Base-by-base conservation (phyloP, 2,797 vertebrate species). In the Apodemus agrarius region DNA sequence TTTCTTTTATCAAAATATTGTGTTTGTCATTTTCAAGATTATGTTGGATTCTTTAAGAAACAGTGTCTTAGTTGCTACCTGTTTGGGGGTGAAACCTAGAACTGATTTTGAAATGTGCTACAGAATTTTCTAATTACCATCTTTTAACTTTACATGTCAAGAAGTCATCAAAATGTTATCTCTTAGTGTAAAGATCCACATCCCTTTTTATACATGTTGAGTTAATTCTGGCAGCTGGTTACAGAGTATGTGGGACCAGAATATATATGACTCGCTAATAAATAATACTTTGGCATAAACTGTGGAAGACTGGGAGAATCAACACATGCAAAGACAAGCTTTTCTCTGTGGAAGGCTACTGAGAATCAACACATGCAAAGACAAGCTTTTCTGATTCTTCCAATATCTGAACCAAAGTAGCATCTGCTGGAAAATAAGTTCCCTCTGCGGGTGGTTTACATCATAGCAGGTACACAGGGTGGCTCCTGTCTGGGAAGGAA, bases 1-100 rank as follows among this genome's bases (percentile, higher is more conserved):
- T 17, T 61, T 81, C 34, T 67, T 31, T 92, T 92, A 78, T 40
- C 54, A 96, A 90, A 69, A 89, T 91, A 91, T 14, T 92, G 22
- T 72, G 3, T 74, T 94, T 80, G n/a, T 72, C 22, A 87, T 81
- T 96, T 96, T 91, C 84, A 93, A 95, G 21, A 52, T 76, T 80
- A 65, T 52, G 26, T 72, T 95, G 69, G 8, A 49, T 9, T 49
- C 72, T 59, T 94, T 74, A 92, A 90, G 31, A 2, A 95, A 93
- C 17, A 90, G 57, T 43, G 11, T 54, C 74, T 78, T 69, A 78
- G 49, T 34, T 54, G 6, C 16, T 46, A 76, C 81, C 13, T 87
- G 13, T 84, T 89, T 90, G 13, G 31, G 16, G 9, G 8, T 65
- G 2, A 29, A 79, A 89, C 61, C 17, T 95, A 37, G 7, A 74